Evolutionary conservation across 2,888 invertebrate species (phyloP).

Genomic region (Entomobrya multifasciata): DNA sequence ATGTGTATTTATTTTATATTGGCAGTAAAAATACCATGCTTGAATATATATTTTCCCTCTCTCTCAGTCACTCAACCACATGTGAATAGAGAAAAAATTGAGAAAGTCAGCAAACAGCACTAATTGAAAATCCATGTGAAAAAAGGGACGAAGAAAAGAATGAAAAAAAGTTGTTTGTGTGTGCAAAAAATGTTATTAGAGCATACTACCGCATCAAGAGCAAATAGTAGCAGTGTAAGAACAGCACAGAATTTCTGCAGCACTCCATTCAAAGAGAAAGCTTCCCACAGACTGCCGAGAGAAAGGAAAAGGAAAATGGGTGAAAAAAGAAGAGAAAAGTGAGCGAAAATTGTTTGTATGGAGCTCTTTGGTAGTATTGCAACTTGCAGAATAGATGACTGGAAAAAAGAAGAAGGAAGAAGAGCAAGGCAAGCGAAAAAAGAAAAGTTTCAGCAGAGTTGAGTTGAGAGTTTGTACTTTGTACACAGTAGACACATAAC

Average conservation of each 20-base stretch:
- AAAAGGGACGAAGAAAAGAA: background rate
- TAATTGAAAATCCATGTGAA: constrained; percentile 46
- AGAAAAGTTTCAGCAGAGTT: constrained; percentile 9
- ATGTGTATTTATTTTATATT: background rate
- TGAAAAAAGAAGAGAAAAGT: constrained; percentile 55
- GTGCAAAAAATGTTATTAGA: background rate
- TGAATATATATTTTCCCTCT: background rate
- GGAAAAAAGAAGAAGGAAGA: background rate
- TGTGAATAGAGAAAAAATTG: background rate
- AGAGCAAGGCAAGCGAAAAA: constrained; percentile 47
- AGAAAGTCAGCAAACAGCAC: constrained; percentile 7
- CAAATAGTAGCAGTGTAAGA: constrained; percentile 1
- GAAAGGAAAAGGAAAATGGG: constrained; percentile 57
- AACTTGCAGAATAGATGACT: constrained; percentile 23
- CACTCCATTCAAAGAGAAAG: constrained; percentile 53
- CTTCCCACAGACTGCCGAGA: constrained; percentile 56
- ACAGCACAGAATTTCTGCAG: background rate
- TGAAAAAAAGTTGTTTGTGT: constrained; percentile 17
- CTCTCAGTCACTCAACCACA: background rate
- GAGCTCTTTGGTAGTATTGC: background rate
- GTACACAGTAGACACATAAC: background rate
- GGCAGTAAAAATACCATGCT: background rate
- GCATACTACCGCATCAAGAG: background rate
- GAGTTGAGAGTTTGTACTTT: constrained; percentile 9
- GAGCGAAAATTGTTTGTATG: constrained; percentile 7